Evolutionary conservation across 1,140 invertebrate species (phyloP).

Genomic region (Scaptomyza pallida): DNA sequence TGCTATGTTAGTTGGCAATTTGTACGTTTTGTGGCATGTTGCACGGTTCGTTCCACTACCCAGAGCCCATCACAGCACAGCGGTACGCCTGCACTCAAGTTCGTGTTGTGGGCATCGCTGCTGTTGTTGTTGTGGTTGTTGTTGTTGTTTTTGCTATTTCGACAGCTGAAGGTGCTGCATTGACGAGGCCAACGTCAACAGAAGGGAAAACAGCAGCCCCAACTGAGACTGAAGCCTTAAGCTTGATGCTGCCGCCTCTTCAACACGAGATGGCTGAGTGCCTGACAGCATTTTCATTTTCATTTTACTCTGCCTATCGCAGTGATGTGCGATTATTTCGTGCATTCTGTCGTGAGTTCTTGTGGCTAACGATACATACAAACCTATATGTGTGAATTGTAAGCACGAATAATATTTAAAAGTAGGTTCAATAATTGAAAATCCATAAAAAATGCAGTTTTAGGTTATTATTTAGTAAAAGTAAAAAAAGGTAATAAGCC

Average conservation of each 20-base stretch:
- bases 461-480: too few relatives aligned
- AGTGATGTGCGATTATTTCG: constrained; percentile 1
- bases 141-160: constrained; percentile 23
- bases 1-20: constrained; percentile 50
- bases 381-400: too few relatives aligned
- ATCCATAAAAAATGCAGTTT: too few relatives aligned
- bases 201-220: constrained; percentile 5
- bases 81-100: constrained; percentile 50
- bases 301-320: not conserved
- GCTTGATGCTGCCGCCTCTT: not conserved
- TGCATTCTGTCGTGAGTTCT: not conserved
- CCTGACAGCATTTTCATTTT: not conserved
- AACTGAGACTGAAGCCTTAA: constrained; percentile 18
- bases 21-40: constrained; percentile 44
- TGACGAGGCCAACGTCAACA: constrained; percentile 50
- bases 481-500: too few relatives aligned
- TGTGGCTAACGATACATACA: too few relatives aligned
- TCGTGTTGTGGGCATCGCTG: constrained; percentile 42
- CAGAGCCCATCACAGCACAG: constrained; percentile 12
- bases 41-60: constrained; percentile 40
- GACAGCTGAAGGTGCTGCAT: constrained; percentile 62
- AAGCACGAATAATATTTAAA: too few relatives aligned
- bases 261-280: not conserved
- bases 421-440: too few relatives aligned
- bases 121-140: too few relatives aligned